Evolutionary conservation across 2,888 invertebrate genomes (phyloP).

Genomic region (Mongoloraphidia duomilia): DNA sequence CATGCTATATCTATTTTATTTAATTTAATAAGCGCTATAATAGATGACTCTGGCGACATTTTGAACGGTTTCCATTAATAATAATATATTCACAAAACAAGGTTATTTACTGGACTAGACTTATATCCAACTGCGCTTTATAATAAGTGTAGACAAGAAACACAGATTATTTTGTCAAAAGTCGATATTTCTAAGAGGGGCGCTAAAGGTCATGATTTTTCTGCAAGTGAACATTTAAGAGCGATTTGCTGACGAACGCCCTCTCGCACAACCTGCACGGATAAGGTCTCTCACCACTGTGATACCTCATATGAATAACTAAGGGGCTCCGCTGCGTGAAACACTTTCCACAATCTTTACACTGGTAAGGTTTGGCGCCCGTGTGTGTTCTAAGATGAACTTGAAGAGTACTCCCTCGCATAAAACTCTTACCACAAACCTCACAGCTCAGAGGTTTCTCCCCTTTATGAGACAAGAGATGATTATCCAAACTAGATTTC

Average conservation of each 20-base stretch:
- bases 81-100: no score
- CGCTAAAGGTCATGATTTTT: background rate
- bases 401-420: slow-evolving; percentile 30
- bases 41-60: no score
- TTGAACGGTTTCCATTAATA: no score
- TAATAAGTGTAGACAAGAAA: no score
- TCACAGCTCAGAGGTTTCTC: slow-evolving; percentile 33
- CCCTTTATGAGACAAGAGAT: slow-evolving; percentile 31
- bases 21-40: no score
- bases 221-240: slow-evolving; percentile 5
- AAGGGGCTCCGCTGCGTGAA: slow-evolving; percentile 34
- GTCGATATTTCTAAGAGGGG: no score
- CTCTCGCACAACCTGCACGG: slow-evolving; percentile 33
- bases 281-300: slow-evolving; percentile 29
- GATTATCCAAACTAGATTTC: slow-evolving; percentile 30
- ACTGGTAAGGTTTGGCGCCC: slow-evolving; percentile 34
- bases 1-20: no score
- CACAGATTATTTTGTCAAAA: no score
- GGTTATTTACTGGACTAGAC: no score
- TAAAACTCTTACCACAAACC: slow-evolving; percentile 33
- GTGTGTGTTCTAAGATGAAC: slow-evolving; percentile 33
- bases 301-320: slow-evolving; percentile 26
- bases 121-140: no score
- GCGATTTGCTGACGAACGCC: slow-evolving; percentile 20
- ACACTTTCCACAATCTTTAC: slow-evolving; percentile 31